Conservation (phyloP, 2,888 invertebrate species). For the Alcis repandata region DNA sequence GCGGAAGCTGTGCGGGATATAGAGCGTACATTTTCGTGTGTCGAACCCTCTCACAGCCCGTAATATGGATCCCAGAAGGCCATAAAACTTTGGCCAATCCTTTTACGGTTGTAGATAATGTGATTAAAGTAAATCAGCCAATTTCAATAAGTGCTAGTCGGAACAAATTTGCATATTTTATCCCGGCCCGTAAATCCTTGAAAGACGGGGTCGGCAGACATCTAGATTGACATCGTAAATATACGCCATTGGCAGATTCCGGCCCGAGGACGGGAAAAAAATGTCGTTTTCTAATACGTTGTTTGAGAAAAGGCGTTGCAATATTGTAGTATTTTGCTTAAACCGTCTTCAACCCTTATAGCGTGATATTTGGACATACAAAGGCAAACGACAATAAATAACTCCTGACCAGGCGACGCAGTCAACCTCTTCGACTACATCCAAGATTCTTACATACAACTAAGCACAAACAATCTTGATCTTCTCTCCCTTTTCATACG, state of each 20-base stretch:
- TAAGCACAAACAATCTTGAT: neutral
- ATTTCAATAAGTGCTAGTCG: conserved; percentile 83
- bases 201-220: conserved; percentile 58
- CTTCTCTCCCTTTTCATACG: neutral
- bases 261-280: conserved; percentile 44
- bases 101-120: conserved; percentile 71
- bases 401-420: neutral
- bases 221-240: conserved; percentile 78
- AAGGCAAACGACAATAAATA: neutral
- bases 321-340: conserved; percentile 12
- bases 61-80: conserved; percentile 50
- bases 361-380: neutral
- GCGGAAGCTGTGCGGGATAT: conserved; percentile 37
- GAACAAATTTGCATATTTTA: conserved; percentile 81
- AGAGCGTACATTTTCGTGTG: conserved; percentile 39
- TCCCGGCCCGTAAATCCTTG: conserved; percentile 70
- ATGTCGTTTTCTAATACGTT: conserved; percentile 30
- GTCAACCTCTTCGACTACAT: neutral
- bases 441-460: neutral
- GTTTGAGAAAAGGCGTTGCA: conserved; percentile 15
- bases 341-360: neutral
- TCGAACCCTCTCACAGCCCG: conserved; percentile 40
- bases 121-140: conserved; percentile 83
- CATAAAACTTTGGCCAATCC: conserved; percentile 68
- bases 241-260: conserved; percentile 66